These are phyloP conservation scores for Trichogramma pretiosum DNA, from an alignment of 1,140 invertebrate species.

Conservation along the genomic window DNA sequence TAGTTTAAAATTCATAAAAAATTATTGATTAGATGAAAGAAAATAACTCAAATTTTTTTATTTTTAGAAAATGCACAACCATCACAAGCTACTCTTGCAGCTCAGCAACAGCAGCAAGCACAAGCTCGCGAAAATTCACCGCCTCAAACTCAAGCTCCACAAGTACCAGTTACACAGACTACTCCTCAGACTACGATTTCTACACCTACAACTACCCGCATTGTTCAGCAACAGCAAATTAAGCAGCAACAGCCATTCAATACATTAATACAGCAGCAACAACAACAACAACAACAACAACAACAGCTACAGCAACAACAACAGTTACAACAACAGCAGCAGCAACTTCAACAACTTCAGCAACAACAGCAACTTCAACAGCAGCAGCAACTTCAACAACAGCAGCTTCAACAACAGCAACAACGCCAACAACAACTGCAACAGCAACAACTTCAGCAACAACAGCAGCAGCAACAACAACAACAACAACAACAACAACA, in stretches of 20 bases:
- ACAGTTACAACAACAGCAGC: constrained; percentile 1
- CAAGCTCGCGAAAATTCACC: not conserved
- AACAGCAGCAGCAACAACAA: constrained; percentile 18
- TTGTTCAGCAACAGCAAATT: too few species aligned
- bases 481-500: constrained; percentile 17
- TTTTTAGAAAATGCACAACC: constrained; percentile 9
- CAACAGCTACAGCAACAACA: constrained; percentile 2
- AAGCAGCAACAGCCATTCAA: too few species aligned
- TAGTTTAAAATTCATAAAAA: too few species aligned
- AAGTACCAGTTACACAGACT: not conserved
- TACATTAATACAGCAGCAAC: too few species aligned
- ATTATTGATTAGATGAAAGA: too few species aligned
- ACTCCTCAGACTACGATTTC: not conserved
- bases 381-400: not conserved
- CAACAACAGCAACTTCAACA: not conserved
- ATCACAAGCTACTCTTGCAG: constrained; percentile 3
- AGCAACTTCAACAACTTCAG: constrained; percentile 1
- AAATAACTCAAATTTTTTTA: too few species aligned
- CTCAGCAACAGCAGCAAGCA: not conserved
- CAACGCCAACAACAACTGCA: constrained; percentile 4
- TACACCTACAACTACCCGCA: too few species aligned
- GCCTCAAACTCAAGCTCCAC: constrained; percentile 1
- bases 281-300: too few species aligned
- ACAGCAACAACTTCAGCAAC: constrained; percentile 18
- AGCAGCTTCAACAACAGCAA: not conserved